Conservation (phyloP, 2,797 vertebrate species). For the Acipenser oxyrinchus region DNA sequence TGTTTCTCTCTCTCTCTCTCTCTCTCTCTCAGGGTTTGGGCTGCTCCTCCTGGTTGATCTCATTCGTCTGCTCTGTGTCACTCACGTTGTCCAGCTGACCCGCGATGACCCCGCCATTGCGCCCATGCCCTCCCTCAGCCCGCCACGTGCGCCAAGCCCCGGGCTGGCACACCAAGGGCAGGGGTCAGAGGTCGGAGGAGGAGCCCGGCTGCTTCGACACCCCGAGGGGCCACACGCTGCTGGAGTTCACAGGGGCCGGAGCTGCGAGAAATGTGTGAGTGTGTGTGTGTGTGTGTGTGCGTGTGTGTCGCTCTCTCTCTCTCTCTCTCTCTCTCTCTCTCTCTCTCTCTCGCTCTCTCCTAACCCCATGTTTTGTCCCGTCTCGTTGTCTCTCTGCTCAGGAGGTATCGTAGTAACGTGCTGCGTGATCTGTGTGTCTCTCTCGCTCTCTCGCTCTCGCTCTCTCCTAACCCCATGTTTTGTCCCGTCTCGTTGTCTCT, state of each 20-base stretch:
- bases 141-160: slow-evolving; percentile 55
- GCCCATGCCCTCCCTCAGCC: slow-evolving; percentile 63
- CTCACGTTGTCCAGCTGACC: slow-evolving; percentile 75
- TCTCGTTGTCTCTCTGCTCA: no score
- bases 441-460: no score
- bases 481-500: no score
- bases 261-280: slow-evolving; percentile 34
- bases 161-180: slow-evolving; percentile 79
- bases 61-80: slow-evolving; percentile 74
- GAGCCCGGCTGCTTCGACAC: slow-evolving; percentile 38
- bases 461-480: no score
- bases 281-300: slow-evolving; percentile 20
- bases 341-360: no score
- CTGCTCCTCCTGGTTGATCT: slow-evolving; percentile 81
- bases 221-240: slow-evolving; percentile 42
- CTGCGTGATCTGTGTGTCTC: no score
- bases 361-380: no score
- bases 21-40: slow-evolving; percentile 67
- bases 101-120: slow-evolving; percentile 30
- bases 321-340: no score
- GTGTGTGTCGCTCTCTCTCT: no score
- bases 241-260: slow-evolving; percentile 53
- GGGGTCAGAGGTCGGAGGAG: slow-evolving; percentile 29
- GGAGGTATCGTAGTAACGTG: no score
- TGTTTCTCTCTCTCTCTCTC: no score